Conservation (phyloP, 2,888 invertebrate species). For the Abrostola tripartita region DNA sequence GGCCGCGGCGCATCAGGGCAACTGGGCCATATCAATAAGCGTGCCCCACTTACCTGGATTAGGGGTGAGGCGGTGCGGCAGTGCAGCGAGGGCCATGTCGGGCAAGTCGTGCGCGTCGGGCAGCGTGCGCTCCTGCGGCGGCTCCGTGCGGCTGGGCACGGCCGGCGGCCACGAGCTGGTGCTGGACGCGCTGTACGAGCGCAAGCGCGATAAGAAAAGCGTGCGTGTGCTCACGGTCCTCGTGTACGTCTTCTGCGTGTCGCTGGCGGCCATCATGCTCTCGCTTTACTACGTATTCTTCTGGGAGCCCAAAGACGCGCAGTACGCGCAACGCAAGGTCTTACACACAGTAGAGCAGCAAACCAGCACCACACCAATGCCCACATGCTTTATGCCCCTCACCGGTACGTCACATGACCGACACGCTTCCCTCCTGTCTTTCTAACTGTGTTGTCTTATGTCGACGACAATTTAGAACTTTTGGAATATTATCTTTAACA, state of each 20-base stretch:
- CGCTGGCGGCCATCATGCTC: constrained; percentile 97
- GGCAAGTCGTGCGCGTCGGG: constrained; percentile 87
- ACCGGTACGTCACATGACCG: constrained; percentile 85
- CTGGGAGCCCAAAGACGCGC: constrained; percentile 94
- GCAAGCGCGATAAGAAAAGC: constrained; percentile 95
- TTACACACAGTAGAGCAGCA: constrained; percentile 84
- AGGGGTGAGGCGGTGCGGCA: constrained; percentile 60
- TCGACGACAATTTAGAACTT: constrained; percentile 41
- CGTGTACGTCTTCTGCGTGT: constrained; percentile 97
- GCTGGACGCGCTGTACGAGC: constrained; percentile 93
- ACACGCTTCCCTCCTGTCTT: constrained; percentile 72
- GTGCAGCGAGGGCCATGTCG: constrained; percentile 84
- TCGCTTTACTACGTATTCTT: constrained; percentile 98
- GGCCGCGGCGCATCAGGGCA: constrained; percentile 77
- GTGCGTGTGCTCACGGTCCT: constrained; percentile 97
- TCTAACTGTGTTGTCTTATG: constrained; percentile 35
- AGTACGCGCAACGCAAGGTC: constrained; percentile 86
- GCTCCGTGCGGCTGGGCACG: constrained; percentile 80
- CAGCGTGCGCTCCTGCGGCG: constrained; percentile 85
- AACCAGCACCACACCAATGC: constrained; percentile 87
- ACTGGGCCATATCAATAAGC: constrained; percentile 86
- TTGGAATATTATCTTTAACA: constrained; percentile 32
- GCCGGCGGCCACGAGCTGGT: constrained; percentile 88
- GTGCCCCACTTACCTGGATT: constrained; percentile 83
- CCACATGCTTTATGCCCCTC: constrained; percentile 87